These are phyloP conservation scores for Siniperca obscura DNA, from an alignment of 2,797 vertebrate genomes.

Conservation along the genomic window DNA sequence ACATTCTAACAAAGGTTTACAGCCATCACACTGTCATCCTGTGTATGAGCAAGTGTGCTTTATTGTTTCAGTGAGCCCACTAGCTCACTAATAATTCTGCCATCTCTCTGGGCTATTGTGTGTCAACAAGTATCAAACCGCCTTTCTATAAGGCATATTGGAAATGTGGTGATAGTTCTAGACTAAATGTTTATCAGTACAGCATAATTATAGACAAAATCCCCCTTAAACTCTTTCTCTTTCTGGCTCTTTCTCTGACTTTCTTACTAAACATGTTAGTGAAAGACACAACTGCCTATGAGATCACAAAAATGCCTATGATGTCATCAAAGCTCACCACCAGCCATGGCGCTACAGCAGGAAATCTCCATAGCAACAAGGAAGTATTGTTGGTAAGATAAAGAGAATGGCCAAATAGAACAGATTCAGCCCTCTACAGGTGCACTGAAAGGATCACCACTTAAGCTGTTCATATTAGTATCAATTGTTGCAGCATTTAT, in stretches of 20 bases:
- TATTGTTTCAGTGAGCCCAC: conserved; percentile 57
- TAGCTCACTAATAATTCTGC: conserved; percentile 52
- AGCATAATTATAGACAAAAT: not conserved
- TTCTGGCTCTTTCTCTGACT: not conserved
- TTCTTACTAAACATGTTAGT: not conserved
- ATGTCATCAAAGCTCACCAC: conserved; percentile 57
- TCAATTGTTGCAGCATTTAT: conserved; percentile 34
- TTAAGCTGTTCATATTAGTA: conserved; percentile 24
- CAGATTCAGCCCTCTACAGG: conserved; percentile 56
- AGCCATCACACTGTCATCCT: conserved; percentile 65
- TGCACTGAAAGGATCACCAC: conserved; percentile 24
- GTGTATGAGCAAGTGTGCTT: conserved; percentile 74
- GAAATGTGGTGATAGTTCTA: conserved; percentile 5
- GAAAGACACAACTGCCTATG: conserved; percentile 1
- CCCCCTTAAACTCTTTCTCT: no score
- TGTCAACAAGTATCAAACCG: conserved; percentile 27
- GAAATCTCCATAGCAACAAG: conserved; percentile 76
- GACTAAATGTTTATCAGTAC: conserved; percentile 9
- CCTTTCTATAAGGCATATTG: conserved; percentile 17
- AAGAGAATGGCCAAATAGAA: conserved; percentile 26
- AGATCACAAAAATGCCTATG: conserved; percentile 44
- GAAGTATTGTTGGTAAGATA: conserved; percentile 41
- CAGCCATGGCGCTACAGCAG: conserved; percentile 51
- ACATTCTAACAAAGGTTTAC: conserved; percentile 74
- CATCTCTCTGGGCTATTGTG: conserved; percentile 30